A percentile compares a stretch with the other conserved stretches of the same genome.
phyloP scores from a whole-genome alignment of 2,888 invertebrate genomes.

The Tenthredo notha region DNA sequence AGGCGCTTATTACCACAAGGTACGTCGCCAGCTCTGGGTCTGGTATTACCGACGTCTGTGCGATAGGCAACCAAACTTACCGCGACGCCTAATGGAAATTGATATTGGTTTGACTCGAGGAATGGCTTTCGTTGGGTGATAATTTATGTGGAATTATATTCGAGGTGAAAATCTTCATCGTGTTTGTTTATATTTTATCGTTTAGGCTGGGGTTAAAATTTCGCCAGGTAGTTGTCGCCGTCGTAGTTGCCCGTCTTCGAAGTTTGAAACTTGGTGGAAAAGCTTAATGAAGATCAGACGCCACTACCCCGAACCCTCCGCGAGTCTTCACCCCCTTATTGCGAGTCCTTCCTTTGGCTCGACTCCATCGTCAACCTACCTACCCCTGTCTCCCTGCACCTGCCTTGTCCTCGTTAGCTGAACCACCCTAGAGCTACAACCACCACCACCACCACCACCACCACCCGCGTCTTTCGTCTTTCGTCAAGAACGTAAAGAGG shows the following conservation, averaged over 20 bases:
- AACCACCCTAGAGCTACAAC: slow-evolving; percentile 1
- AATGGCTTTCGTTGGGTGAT: not conserved
- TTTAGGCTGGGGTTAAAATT: not conserved
- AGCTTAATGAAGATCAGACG: slow-evolving; percentile 55
- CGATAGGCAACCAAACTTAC: not conserved
- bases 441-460: too few species aligned
- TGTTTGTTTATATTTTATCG: not conserved
- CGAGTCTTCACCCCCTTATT: slow-evolving; percentile 19
- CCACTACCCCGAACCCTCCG: slow-evolving; percentile 5
- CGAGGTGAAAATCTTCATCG: not conserved
- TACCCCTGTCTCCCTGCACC: not conserved
- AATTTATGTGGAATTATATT: not conserved
- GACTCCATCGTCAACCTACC: slow-evolving; percentile 36
- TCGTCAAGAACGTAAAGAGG: slow-evolving; percentile 36
- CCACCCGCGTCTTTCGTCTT: not conserved
- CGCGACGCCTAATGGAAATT: not conserved
- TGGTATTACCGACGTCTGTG: not conserved
- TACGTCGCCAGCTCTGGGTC: not conserved
- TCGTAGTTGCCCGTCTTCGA: not conserved
- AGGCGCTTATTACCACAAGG: not conserved
- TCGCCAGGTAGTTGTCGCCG: not conserved
- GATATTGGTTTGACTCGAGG: not conserved
- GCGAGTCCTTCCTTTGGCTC: slow-evolving; percentile 16
- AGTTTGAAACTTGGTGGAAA: slow-evolving; percentile 44
- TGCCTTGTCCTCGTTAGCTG: slow-evolving; percentile 40